Evolutionary conservation across 2,888 invertebrate species (phyloP).

Genomic region (Cordilura impudica): DNA sequence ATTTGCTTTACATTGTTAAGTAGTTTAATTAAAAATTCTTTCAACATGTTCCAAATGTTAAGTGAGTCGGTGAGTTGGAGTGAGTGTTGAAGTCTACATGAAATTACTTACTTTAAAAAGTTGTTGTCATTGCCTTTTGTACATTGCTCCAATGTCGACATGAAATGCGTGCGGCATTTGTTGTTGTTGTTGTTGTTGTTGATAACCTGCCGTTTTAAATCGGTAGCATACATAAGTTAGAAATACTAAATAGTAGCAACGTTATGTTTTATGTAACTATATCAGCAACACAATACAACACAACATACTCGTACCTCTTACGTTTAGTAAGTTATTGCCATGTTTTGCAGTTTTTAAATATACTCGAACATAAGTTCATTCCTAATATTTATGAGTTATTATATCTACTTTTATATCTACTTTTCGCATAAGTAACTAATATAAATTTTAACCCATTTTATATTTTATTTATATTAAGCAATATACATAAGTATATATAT

Average conservation of each 20-base stretch:
- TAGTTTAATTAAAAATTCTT: conserved; percentile 48
- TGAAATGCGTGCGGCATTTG: conserved; percentile 45
- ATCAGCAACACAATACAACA: conserved; percentile 8
- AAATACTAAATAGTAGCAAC: conserved; percentile 53
- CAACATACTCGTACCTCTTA: not conserved
- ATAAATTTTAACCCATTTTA: conserved; percentile 46
- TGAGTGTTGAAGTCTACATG: not conserved
- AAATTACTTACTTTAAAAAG: conserved; percentile 6
- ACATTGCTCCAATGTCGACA: conserved; percentile 13
- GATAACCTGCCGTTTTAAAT: conserved; percentile 55
- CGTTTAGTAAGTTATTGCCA: conserved; percentile 27
- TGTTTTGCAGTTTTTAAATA: conserved; percentile 16
- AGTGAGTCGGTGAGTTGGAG: not conserved
- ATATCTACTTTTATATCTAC: not conserved
- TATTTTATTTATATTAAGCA: too few relatives aligned
- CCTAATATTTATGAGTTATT: conserved; percentile 32
- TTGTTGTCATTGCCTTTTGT: conserved; percentile 32
- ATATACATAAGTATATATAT: too few relatives aligned
- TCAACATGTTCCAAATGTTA: conserved; percentile 16
- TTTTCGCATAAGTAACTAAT: conserved; percentile 9
- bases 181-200: conserved; percentile 8
- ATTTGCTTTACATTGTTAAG: conserved; percentile 33
- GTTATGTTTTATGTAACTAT: conserved; percentile 26
- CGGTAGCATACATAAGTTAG: conserved; percentile 43
- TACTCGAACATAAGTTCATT: not conserved